Percentiles rank a stretch among this genome's conserved stretches.
These are phyloP conservation scores for Syngnathus scovelli DNA, from an alignment of 2,113 vertebrate genomes.

Conservation along the genomic window DNA sequence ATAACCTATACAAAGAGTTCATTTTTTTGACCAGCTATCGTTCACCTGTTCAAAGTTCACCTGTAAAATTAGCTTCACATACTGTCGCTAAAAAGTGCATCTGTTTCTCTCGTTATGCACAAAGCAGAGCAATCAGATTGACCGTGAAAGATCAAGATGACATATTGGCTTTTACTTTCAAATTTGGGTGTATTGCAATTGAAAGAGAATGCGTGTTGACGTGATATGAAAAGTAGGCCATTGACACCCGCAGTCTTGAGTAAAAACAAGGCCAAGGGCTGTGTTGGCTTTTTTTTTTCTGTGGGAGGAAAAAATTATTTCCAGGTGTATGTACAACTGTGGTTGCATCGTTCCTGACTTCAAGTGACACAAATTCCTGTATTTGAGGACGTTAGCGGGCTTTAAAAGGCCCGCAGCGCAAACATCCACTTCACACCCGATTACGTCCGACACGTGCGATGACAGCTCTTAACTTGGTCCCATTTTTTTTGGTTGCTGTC, in stretches of 20 bases:
- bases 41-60: neutral
- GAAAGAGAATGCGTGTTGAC: neutral
- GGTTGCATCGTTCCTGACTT: slow-evolving; percentile 4
- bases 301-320: slow-evolving; percentile 52
- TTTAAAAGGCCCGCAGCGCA: slow-evolving; percentile 16
- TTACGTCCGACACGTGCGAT: slow-evolving; percentile 19
- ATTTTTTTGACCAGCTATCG: no score
- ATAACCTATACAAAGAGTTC: no score
- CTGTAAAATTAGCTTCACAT: no score
- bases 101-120: neutral
- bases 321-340: slow-evolving; percentile 28
- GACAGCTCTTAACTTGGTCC: slow-evolving; percentile 15
- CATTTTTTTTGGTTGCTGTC: slow-evolving; percentile 17
- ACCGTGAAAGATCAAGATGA: neutral
- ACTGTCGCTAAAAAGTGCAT: neutral
- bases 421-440: slow-evolving; percentile 6
- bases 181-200: neutral
- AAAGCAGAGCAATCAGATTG: neutral
- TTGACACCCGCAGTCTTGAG: slow-evolving; percentile 34
- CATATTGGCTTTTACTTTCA: neutral
- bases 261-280: slow-evolving; percentile 8
- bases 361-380: slow-evolving; percentile 3
- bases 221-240: slow-evolving; percentile 27
- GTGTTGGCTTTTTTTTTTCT: neutral
- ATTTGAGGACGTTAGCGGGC: neutral